Conservation (phyloP, 2,797 vertebrate genomes). For the Hirundo rustica region DNA sequence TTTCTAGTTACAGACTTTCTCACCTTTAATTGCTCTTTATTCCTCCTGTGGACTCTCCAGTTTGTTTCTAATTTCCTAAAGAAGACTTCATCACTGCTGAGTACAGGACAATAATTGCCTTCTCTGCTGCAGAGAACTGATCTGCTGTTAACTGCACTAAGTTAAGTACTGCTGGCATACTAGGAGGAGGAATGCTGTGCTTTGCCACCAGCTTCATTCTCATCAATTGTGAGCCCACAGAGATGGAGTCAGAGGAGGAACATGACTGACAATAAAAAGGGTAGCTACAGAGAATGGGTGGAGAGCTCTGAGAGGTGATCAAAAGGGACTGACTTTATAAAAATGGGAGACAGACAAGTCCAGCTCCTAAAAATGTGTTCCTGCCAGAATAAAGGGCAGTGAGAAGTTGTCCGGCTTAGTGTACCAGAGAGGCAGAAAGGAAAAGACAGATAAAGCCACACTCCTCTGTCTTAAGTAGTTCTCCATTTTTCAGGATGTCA, state of each 20-base stretch:
- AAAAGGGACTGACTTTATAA: neutral
- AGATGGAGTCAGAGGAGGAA: neutral
- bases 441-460: neutral
- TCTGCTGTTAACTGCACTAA: neutral
- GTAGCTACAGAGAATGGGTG: neutral
- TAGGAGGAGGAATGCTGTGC: neutral
- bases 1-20: neutral
- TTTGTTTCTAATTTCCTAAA: conserved; percentile 32
- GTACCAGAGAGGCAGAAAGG: neutral
- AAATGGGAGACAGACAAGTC: neutral
- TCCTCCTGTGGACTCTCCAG: neutral
- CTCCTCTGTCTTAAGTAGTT: neutral
- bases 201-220: neutral
- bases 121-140: neutral
- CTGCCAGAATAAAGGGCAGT: neutral
- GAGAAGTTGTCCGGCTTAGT: neutral
- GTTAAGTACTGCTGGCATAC: neutral
- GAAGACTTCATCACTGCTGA: neutral
- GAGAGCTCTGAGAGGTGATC: neutral
- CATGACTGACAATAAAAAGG: neutral
- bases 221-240: neutral
- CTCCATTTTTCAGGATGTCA: neutral
- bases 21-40: conserved; percentile 17
- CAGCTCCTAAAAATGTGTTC: neutral
- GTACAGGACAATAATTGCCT: neutral